Evolutionary conservation across 2,888 invertebrate genomes (phyloP), one percentile per base, ranked within the genome.

Genomic region (Nymphalis polychloros): DNA sequence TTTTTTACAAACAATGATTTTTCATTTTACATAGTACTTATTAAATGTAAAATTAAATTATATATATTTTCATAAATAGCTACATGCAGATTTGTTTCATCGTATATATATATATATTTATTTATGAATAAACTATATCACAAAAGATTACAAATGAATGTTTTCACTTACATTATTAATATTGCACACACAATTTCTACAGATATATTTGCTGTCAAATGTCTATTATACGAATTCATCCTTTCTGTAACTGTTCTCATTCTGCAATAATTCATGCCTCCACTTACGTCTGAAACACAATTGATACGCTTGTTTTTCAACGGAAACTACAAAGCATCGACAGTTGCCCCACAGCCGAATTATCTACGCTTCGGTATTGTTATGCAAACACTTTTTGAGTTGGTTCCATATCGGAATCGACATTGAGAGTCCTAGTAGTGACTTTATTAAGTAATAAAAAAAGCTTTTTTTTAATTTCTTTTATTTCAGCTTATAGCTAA

Each of bases 381-480:
- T 80, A 82, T 83, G 84, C 76, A 83, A 82, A 84, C 79, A 74
- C 76, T 82, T 81, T 81, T 80, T 73, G 77, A 78, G 78, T 76
- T 73, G 63, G 71, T 65, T 64, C 64, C 63, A 72, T 77, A 79
- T 75, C 70, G 68, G 71, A 71, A 77, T 53, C 60, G 60, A 66
- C 53, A 61, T 60, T 66, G n/a, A 46, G 19, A 8, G 4, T 59
- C 46, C n/a, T 59, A 41, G 48, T 55, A 57, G 55, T 19, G 57
- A 41, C 27, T 31, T 50, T 20, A 20, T 19, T 27, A 8, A 35
- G 1, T 17, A 41, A 53, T 53, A 19, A 49, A 49, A 49, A 41
- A 13, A 13, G 1, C 41, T 20, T 50, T 8, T 0, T 50, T 50
- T 2, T 50, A 20, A 19, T n/a, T 50, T 20, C 19, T 41, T 10